Conservation (phyloP, 2,113 vertebrate species). For the Glaucidium brasilianum region DNA sequence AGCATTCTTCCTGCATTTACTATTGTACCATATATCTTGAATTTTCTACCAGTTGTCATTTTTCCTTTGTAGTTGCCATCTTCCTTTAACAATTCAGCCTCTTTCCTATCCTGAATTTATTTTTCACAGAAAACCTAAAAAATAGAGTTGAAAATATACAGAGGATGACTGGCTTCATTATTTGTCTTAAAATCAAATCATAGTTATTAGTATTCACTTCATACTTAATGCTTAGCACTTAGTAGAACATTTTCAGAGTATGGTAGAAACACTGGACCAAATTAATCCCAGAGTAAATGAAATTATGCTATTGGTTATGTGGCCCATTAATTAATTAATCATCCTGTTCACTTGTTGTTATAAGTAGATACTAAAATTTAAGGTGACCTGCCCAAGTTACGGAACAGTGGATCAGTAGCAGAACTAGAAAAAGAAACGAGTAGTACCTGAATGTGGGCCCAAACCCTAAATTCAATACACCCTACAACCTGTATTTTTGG, state of each 20-base stretch:
- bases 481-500: background rate
- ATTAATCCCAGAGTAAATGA: background rate
- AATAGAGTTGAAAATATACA: background rate
- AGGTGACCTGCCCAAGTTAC: background rate
- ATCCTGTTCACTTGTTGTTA: background rate
- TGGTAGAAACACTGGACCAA: background rate
- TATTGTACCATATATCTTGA: background rate
- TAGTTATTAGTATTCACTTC: background rate
- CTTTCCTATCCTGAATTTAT: background rate
- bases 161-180: background rate
- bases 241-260: background rate
- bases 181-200: background rate
- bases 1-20: background rate
- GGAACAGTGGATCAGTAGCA: background rate
- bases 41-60: background rate
- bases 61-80: background rate
- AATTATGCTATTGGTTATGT: background rate
- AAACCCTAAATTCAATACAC: background rate
- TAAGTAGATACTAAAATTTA: background rate
- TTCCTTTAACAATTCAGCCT: background rate
- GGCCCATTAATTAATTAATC: background rate
- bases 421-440: background rate
- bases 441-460: background rate
- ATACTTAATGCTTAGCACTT: background rate
- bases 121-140: background rate